A percentile compares a stretch with the other conserved stretches of the same genome.
phyloP scores from a whole-genome alignment of 2,113 vertebrate genomes.

The Phylloscopus trochiloides region DNA sequence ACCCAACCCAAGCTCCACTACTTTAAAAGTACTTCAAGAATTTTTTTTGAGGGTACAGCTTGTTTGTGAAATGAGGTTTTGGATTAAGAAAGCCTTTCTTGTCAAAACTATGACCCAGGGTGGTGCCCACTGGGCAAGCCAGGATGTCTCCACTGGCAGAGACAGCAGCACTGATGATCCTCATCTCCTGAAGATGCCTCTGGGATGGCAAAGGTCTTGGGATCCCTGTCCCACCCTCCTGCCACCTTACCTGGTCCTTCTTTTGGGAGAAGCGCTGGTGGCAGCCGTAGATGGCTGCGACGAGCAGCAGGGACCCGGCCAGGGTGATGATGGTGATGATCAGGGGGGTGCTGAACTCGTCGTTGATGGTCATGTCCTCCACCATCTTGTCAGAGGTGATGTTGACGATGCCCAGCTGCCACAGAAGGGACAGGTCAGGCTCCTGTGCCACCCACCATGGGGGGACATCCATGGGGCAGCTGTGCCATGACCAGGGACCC shows the following conservation, averaged over 20 bases:
- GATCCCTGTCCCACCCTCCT: not conserved
- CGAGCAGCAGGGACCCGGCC: slow-evolving; percentile 73
- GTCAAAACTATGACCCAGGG: fast-evolving
- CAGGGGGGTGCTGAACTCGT: slow-evolving; percentile 74
- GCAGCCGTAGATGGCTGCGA: slow-evolving; percentile 75
- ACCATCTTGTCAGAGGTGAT: slow-evolving; percentile 14
- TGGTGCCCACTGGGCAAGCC: not conserved
- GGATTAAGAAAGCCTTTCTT: not conserved
- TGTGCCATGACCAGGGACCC: not conserved
- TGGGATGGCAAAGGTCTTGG: not conserved
- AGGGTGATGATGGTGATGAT: slow-evolving; percentile 80
- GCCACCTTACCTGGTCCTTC: slow-evolving; percentile 75
- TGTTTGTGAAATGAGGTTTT: not conserved
- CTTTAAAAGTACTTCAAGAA: not conserved
- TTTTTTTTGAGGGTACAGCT: not conserved
- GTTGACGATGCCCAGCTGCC: slow-evolving; percentile 61
- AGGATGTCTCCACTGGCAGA: not conserved
- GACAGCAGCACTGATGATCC: not conserved
- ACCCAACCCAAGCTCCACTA: not conserved
- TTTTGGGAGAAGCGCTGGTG: slow-evolving; percentile 77
- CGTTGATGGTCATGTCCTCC: slow-evolving; percentile 19
- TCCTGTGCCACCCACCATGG: not conserved
- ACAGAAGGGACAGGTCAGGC: not conserved
- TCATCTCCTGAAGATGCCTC: not conserved
- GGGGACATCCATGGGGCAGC: not conserved